Conservation (phyloP, 2,888 invertebrate species). For the Cephus pygmeus region DNA sequence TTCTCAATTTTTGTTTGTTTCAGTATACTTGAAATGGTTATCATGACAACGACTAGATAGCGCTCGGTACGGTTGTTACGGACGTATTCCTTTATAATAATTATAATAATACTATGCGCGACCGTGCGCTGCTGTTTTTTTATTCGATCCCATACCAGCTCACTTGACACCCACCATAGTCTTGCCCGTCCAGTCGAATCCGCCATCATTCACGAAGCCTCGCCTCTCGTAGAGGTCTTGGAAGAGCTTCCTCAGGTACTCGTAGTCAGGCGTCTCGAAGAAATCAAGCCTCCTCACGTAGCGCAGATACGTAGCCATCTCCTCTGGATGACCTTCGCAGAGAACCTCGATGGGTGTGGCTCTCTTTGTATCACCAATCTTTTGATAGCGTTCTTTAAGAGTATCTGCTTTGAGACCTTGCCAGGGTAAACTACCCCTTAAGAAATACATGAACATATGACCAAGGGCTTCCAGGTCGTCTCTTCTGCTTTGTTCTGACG, state of each 20-base stretch:
- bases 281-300: slow-evolving; percentile 98
- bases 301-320: slow-evolving; percentile 97
- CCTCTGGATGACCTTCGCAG: slow-evolving; percentile 91
- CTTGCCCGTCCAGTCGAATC: slow-evolving; percentile 96
- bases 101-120: background rate
- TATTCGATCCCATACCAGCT: slow-evolving; percentile 9
- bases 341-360: slow-evolving; percentile 96
- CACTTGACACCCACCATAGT: slow-evolving; percentile 68
- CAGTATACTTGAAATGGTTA: background rate
- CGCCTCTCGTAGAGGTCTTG: slow-evolving; percentile 90
- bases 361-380: slow-evolving; percentile 99
- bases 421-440: slow-evolving; percentile 99
- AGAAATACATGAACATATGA: slow-evolving; percentile 99
- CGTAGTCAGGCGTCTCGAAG: slow-evolving; percentile 99
- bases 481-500: slow-evolving; percentile 96
- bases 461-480: slow-evolving; percentile 99
- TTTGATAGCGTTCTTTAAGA: slow-evolving; percentile 99
- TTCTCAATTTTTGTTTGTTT: background rate
- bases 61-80: background rate
- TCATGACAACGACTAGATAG: background rate
- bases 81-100: background rate
- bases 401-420: slow-evolving; percentile 99
- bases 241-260: slow-evolving; percentile 96
- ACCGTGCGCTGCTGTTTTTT: background rate
- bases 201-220: slow-evolving; percentile 89